Evolutionary conservation across 64 coral and sea anemone genomes (phyloP), one percentile per base, ranked within the genome.

Genomic region (Montipora efflorescens): DNA sequence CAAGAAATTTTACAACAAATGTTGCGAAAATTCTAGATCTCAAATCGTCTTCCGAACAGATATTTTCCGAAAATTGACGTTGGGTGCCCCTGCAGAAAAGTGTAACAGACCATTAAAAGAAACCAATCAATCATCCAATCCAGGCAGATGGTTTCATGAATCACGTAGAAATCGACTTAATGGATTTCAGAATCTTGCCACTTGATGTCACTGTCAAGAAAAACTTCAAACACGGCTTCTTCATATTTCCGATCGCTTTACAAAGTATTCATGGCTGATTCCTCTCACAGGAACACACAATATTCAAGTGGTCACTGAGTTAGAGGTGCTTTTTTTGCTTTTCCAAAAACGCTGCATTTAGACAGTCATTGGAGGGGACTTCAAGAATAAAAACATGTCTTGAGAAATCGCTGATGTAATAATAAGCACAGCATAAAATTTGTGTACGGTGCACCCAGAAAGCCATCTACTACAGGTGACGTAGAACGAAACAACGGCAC

Each of bases 361-460:
- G 82, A 86, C 82, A 86, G 68, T 86, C 36, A 36, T 36, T 36
- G 82, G 58, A 69, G 46, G 36, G 3, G 58, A 86, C 67, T 86
- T 86, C 51, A 86, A 23, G 45, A 86, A 47, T 14, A 51, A 66
- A 14, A 69, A 86, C 11, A 67, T 86, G 28, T 28, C 28, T 28
- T 28, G 82, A 21, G 14, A 5, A 14, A 86, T 47, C 16, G 49
- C 36, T 86, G 82, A 36, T 36, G 36, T 69, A 55, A 55, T n/a
- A n/a, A n/a, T 10, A 55, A 18, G 36, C 59, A 86, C 82, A 67
- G 18, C 19, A 68, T 86, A 47, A 86, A 55, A 10, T 55, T 55
- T 55, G 52, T 55, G 10, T 3, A 10, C 52, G 19, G 82, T 68
- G 14, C 59, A 45, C 59, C 82, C 15, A 66, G 82, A 86, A 86